A percentile compares a stretch with the other conserved stretches of the same genome.
Conservation (phyloP, 2,888 invertebrate species). For the Artemia sinica region DNA sequence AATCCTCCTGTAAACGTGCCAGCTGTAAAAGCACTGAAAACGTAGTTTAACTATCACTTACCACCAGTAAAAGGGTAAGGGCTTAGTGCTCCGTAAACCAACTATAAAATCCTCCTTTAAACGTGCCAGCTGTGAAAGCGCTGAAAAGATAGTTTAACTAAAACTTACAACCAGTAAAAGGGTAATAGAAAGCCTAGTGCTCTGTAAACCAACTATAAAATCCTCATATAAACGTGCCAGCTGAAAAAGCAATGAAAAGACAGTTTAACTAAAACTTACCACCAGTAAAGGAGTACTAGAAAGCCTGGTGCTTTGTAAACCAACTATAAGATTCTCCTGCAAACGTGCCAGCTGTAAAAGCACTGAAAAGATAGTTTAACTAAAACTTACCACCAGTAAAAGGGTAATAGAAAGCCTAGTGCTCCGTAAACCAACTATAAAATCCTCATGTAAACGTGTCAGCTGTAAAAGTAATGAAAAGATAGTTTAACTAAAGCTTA, state of each 20-base stretch:
- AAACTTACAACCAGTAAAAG: conserved; percentile 6
- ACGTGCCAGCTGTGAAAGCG: no score
- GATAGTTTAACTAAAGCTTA: not conserved
- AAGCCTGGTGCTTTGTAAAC: not conserved
- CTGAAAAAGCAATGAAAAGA: no score
- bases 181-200: not conserved
- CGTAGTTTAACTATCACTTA: no score
- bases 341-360: no score
- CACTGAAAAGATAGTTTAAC: no score
- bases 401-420: not conserved
- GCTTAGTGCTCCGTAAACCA: not conserved
- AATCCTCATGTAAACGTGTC: not conserved
- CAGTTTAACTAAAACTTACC: no score
- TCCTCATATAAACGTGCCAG: no score
- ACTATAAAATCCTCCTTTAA: no score
- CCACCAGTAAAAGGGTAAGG: not conserved
- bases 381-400: not conserved
- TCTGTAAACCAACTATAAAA: not conserved
- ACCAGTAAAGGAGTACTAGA: not conserved
- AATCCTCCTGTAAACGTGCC: no score
- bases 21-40: no score
- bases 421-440: not conserved
- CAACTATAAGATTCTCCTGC: conserved; percentile 1
- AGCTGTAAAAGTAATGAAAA: no score
- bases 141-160: no score